A percentile compares a stretch with the other conserved stretches of the same genome.
phyloP scores from a whole-genome alignment of 2,888 invertebrate genomes.

The Entomobrya proxima region DNA sequence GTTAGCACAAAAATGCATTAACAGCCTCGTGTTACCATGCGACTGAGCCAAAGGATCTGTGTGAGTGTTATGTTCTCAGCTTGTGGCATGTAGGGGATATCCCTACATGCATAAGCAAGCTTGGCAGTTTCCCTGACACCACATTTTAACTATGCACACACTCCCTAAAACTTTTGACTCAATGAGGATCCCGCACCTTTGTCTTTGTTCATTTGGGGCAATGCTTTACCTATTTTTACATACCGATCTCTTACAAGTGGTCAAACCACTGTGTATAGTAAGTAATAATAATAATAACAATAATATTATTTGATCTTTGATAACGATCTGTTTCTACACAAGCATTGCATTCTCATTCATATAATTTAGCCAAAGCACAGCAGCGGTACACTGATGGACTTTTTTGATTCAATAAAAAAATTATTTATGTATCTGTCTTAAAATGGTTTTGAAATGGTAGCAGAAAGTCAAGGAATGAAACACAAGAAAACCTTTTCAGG shows the following conservation, averaged over 20 bases:
- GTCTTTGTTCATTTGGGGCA: no score
- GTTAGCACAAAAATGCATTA: no score
- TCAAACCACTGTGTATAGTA: constrained; percentile 66
- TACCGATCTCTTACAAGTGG: constrained; percentile 35
- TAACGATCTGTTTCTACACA: constrained; percentile 49
- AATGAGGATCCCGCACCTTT: no score
- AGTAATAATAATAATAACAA: constrained; percentile 45
- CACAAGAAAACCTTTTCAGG: background rate
- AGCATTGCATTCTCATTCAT: constrained; percentile 50
- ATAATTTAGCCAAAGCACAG: constrained; percentile 52
- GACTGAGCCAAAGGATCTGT: no score
- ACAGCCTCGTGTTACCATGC: no score
- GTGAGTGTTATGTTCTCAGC: no score
- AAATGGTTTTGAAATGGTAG: background rate
- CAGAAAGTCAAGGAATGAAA: constrained; percentile 13
- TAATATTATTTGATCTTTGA: constrained; percentile 62
- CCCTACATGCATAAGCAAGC: no score
- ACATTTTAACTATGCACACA: no score
- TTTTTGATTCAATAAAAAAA: constrained; percentile 51
- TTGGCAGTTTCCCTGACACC: no score
- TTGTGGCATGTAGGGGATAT: no score
- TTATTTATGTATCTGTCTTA: constrained; percentile 30
- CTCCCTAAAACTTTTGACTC: no score
- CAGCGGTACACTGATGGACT: constrained; percentile 55
- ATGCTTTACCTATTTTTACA: no score